Conservation (phyloP, 2,113 vertebrate species). For the Thalassoma bifasciatum region DNA sequence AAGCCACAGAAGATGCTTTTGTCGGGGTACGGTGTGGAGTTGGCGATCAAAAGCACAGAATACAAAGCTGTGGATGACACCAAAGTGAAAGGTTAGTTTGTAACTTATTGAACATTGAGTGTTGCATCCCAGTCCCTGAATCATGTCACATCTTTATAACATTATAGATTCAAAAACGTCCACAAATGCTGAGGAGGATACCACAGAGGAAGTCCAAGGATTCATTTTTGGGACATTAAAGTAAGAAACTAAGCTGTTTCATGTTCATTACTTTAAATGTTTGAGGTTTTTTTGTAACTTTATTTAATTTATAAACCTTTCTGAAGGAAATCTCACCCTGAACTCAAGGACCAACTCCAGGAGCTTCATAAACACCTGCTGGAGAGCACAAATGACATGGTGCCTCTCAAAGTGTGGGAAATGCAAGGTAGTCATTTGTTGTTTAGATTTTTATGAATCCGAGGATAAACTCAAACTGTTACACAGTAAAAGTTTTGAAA, state of each 20-base stretch:
- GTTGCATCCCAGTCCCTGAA: conserved; percentile 23
- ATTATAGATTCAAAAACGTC: conserved; percentile 83
- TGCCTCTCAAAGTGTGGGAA: conserved; percentile 96
- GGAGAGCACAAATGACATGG: conserved; percentile 90
- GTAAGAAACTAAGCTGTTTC: conserved; percentile 79
- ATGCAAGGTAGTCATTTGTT: conserved; percentile 87
- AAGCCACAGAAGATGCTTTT: conserved; percentile 88
- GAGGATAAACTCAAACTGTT: too few species aligned
- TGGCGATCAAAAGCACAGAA: conserved; percentile 97
- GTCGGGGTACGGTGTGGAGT: conserved; percentile 96
- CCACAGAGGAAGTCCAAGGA: conserved; percentile 90
- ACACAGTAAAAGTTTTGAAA: not conserved
- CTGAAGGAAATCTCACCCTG: conserved; percentile 87
- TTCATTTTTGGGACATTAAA: conserved; percentile 93
- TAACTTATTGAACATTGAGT: conserved; percentile 16
- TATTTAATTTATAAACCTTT: too few species aligned
- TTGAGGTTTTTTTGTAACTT: not conserved
- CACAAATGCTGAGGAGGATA: conserved; percentile 78
- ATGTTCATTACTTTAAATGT: not conserved
- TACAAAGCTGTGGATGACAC: conserved; percentile 96
- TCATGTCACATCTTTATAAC: not conserved
- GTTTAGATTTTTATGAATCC: not conserved
- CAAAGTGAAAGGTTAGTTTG: conserved; percentile 88
- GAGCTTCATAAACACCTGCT: conserved; percentile 91
- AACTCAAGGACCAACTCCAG: conserved; percentile 86